Evolutionary conservation across 30 jellyfish, hydroid and myxozoan genomes (phyloP), one percentile per base, ranked within the genome.

Genomic region (Clytia hemisphaerica): DNA sequence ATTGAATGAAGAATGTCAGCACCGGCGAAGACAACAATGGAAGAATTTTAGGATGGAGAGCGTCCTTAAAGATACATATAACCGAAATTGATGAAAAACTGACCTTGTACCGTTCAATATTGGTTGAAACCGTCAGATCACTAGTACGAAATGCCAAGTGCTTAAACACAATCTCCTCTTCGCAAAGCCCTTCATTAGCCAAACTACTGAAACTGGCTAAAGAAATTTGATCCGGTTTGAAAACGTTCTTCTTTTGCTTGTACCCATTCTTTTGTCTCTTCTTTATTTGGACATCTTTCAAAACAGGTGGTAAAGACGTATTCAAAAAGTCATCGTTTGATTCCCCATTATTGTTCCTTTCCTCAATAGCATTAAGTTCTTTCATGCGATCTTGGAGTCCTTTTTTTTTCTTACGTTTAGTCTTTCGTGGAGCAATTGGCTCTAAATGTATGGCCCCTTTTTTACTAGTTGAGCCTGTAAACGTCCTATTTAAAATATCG

Each of bases 71-170:
- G n/a, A n/a, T 10, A 24, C 2, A 12, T 45, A 25, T 19, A 65
- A 25, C 2, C 0, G 15, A 19, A 47, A 3, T 28, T 24, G 19
- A 22, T 0, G 83, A 21, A 6, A 15, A n/a, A 31, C 83, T n/a
- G 58, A 84, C 95, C 88, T 77, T 77, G 65, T 76, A 77, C 38
- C 80, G 61, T 28, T 84, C 95, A 6, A 84, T 28, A 22, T 45
- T 37, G 0, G 72, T 38, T 10, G 72, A 36, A 28, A 64, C 67
- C 44, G 72, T 64, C 7, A 70, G 28, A 73, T 69, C 64, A 37
- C 77, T 16, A 32, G 54, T 45, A 45, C 73, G 81, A 69, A 69
- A 69, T 45, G 81, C 81, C 54, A 69, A 69, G 27, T 53, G 46
- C 38, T 69, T 69, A n/a, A 69, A 46, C 26, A 69, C 54, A 29